Base-by-base conservation (phyloP, 92 coral and sea anemone genomes). In the Nematostella vectensis region DNA sequence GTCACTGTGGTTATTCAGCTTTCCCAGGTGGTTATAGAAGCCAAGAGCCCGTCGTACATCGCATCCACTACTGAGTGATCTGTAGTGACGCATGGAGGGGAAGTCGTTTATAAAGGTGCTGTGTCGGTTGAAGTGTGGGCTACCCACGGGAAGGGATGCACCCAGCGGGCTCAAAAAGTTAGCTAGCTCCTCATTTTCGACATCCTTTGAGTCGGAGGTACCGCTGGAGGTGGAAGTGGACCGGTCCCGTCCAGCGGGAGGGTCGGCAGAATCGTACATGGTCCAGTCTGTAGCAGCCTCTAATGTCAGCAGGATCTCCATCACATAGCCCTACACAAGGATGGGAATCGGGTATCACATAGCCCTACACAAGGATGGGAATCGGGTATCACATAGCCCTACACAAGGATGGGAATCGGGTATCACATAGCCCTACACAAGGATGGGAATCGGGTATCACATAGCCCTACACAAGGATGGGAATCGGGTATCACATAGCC, bases 61-160 rank as follows among this genome's bases (percentile, higher is more conserved):
- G 72, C 98, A 86, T 2, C 95, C 98, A 33, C 95, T 91, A 57
- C 98, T 91, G 21, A 85, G 70, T 3, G 98, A 91, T 25, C 98
- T 72, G 21, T 71, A 65, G 57, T 91, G 98, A 13, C 94, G 59
- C 24, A 50, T 55, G n/a, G 69, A 56, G 17, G 49, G 28, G 25
- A 66, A 61, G 30, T 58, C 65, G 28, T 74, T 64, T 10, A 49
- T 13, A 23, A 47, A 37, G 36, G 53, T 43, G 1, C 52, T 13
- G 19, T 40, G 42, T 13, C 74, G 56, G 27, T 68, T 71, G 40
- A 58, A 55, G 39, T 58, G 69, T 54, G 98, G 85, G 56, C 81
- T 58, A 13, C 74, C 53, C 18, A 75, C 49, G 9, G 71, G 69
- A 31, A 71, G 58, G 23, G 71, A 72, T 9, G 75, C 54, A 26